phyloP scores from a whole-genome alignment of 2,113 vertebrate genomes.

The Leptobrachium ailaonicum region DNA sequence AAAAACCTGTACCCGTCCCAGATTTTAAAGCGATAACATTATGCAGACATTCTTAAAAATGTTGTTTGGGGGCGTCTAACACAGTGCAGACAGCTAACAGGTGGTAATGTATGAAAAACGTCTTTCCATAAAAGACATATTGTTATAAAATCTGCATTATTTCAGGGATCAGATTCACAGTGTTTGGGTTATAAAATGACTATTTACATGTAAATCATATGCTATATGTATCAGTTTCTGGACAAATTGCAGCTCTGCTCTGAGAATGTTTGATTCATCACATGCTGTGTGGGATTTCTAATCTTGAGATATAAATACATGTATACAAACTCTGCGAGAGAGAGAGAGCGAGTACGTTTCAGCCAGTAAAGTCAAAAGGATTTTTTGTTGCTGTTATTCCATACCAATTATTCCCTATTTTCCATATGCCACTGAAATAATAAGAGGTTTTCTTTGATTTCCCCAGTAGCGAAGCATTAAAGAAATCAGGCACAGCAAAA shows the following conservation, averaged over 20 bases:
- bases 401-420: too few relatives aligned
- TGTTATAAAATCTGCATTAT: conserved; percentile 12
- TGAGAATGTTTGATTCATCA: not conserved
- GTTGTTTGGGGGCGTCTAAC: conserved; percentile 18
- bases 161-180: not conserved
- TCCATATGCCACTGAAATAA: too few relatives aligned
- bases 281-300: too few relatives aligned
- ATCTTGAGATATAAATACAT: too few relatives aligned
- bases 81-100: conserved; percentile 19
- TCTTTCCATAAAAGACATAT: not conserved
- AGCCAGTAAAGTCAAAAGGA: too few relatives aligned
- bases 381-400: too few relatives aligned
- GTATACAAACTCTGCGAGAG: too few relatives aligned
- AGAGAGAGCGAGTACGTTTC: too few relatives aligned
- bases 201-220: conserved; percentile 5
- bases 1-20: not conserved
- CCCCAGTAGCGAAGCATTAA: too few relatives aligned
- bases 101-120: not conserved
- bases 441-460: too few relatives aligned
- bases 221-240: not conserved
- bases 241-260: not conserved
- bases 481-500: too few relatives aligned
- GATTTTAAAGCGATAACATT: conserved; percentile 7
- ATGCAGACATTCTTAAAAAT: not conserved
- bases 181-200: conserved; percentile 12